Evolutionary conservation across 2,888 invertebrate genomes (phyloP).

Genomic region (Rapana venosa): DNA sequence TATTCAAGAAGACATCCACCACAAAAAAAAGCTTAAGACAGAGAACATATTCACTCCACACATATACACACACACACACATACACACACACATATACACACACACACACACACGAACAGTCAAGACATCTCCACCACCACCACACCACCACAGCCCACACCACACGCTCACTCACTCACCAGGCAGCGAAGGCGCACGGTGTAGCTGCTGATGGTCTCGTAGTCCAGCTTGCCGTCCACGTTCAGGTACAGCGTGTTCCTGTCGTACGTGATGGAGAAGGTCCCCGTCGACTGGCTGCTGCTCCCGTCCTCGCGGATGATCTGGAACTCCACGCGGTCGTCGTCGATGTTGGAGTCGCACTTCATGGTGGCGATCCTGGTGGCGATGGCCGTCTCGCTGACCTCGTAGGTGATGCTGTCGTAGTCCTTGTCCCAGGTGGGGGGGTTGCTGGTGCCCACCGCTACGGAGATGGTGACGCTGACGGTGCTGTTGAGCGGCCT

Average conservation of each 20-base stretch:
- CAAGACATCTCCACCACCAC: no score
- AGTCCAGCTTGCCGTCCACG: slow-evolving; percentile 65
- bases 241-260: slow-evolving; percentile 59
- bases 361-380: slow-evolving; percentile 62
- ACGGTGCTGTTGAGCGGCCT: slow-evolving; percentile 93
- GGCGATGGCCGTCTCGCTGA: slow-evolving; percentile 94
- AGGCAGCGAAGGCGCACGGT: slow-evolving; percentile 65
- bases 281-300: slow-evolving; percentile 48
- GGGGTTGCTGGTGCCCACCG: slow-evolving; percentile 78
- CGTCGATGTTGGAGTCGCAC: slow-evolving; percentile 62
- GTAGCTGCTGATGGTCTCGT: slow-evolving; percentile 63
- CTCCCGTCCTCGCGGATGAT: slow-evolving; percentile 43
- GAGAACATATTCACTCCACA: no score
- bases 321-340: slow-evolving; percentile 47
- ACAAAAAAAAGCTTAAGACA: no score
- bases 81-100: no score
- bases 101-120: no score
- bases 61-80: no score
- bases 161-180: slow-evolving; percentile 48
- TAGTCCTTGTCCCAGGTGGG: slow-evolving; percentile 63
- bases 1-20: no score
- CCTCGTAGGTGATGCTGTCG: slow-evolving; percentile 83
- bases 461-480: slow-evolving; percentile 98
- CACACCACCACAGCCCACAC: no score
- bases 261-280: slow-evolving; percentile 47